Conservation (phyloP, 2,888 invertebrate genomes). For the Apotomis betuletana region DNA sequence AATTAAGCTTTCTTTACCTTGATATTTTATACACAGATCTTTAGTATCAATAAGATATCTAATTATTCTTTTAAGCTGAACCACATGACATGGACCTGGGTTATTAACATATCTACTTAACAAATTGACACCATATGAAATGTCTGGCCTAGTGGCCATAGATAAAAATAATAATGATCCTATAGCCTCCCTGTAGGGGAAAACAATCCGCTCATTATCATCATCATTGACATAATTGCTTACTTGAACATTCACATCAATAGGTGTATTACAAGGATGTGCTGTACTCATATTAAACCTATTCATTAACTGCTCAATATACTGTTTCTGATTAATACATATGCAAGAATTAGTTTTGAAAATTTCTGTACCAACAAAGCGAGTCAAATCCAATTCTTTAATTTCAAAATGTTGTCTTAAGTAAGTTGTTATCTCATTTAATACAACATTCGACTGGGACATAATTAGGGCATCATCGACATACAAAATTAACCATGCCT, state of each 20-base stretch:
- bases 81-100: background rate
- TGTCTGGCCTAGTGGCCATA: background rate
- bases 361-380: too few relatives aligned
- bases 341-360: too few relatives aligned
- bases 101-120: constrained; percentile 8
- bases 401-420: too few relatives aligned
- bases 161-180: constrained; percentile 9
- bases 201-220: constrained; percentile 17
- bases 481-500: too few relatives aligned
- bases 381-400: too few relatives aligned
- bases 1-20: background rate
- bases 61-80: background rate
- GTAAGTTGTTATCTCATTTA: too few relatives aligned
- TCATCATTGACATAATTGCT: constrained; percentile 26
- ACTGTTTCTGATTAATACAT: too few relatives aligned
- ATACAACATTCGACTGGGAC: too few relatives aligned
- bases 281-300: constrained; percentile 6
- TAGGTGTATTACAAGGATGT: constrained; percentile 31
- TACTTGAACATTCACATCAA: constrained; percentile 37
- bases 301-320: too few relatives aligned
- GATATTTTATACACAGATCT: constrained; percentile 4
- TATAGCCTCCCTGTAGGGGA: constrained; percentile 39
- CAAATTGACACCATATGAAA: background rate
- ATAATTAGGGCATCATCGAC: too few relatives aligned
- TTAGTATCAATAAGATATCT: constrained; percentile 2